Percentiles rank a stretch among this genome's conserved stretches.
These are phyloP conservation scores for Diarsia brunnea DNA, from an alignment of 2,888 invertebrate genomes.

Conservation along the genomic window DNA sequence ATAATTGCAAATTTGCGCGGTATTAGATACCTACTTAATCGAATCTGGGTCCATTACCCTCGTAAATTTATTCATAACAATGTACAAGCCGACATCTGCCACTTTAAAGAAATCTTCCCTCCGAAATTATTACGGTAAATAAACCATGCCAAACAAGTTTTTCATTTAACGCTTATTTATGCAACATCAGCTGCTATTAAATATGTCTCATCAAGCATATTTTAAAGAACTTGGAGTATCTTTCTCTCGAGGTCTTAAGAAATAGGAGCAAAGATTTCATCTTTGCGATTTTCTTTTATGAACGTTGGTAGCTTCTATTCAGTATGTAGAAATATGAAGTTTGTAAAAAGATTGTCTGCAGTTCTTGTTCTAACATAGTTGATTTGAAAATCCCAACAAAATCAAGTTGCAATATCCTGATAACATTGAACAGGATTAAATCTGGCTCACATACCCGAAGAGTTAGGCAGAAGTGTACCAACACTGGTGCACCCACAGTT, in stretches of 20 bases:
- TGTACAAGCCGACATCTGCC: conserved; percentile 42
- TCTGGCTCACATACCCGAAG: too few relatives aligned
- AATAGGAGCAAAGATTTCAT: conserved; percentile 43
- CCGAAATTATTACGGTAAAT: conserved; percentile 55
- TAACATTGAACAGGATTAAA: too few relatives aligned
- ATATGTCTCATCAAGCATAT: conserved; percentile 60
- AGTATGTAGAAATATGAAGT: conserved; percentile 16
- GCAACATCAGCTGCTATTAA: conserved; percentile 53
- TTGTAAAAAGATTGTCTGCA: conserved; percentile 13
- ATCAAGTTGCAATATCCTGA: neutral
- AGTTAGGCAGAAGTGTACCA: too few relatives aligned
- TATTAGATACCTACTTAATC: conserved; percentile 71
- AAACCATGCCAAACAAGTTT: conserved; percentile 42
- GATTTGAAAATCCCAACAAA: neutral
- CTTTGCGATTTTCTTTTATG: conserved; percentile 29
- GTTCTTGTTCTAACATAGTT: neutral
- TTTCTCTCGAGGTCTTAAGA: conserved; percentile 28
- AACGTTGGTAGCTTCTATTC: conserved; percentile 14
- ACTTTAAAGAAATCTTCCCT: conserved; percentile 40
- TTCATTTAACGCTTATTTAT: conserved; percentile 51
- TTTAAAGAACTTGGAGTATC: conserved; percentile 34
- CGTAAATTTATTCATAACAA: conserved; percentile 73
- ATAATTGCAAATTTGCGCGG: conserved; percentile 64
- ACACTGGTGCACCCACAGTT: too few relatives aligned
- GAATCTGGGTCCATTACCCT: conserved; percentile 71